A percentile compares a stretch with the other conserved stretches of the same genome.
Conservation (phyloP, 2,888 invertebrate species). For the Protophormia terraenovae region DNA sequence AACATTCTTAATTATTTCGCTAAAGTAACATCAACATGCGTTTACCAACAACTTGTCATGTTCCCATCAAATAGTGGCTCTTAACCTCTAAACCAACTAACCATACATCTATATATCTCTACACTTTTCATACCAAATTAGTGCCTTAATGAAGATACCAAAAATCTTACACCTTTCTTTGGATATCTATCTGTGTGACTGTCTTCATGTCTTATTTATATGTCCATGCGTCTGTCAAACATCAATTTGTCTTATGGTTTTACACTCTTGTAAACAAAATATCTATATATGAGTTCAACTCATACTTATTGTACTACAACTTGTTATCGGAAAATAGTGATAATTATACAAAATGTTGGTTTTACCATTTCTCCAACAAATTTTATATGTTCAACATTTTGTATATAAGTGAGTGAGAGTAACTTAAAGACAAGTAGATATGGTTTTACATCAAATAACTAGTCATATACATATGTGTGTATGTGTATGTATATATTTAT, state of each 20-base stretch:
- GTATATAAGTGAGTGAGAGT: neutral
- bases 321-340: slow-evolving; percentile 38
- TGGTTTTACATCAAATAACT: neutral
- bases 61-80: neutral
- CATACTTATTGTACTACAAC: neutral
- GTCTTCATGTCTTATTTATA: neutral
- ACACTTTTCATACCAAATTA: neutral
- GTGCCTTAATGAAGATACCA: neutral
- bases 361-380: neutral
- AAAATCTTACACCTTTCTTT: neutral
- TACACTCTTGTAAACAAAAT: neutral
- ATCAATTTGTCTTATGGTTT: slow-evolving; percentile 6
- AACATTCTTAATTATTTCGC: neutral
- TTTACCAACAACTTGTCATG: neutral
- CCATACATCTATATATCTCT: neutral
- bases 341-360: slow-evolving; percentile 36
- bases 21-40: neutral
- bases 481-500: neutral
- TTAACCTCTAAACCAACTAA: neutral
- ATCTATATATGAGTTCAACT: neutral
- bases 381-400: neutral
- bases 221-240: slow-evolving; percentile 11
- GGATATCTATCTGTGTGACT: neutral
- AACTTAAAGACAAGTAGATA: slow-evolving; percentile 2
- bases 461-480: neutral